Base-by-base conservation (phyloP, 2,113 vertebrate genomes). In the Petroica traversi region DNA sequence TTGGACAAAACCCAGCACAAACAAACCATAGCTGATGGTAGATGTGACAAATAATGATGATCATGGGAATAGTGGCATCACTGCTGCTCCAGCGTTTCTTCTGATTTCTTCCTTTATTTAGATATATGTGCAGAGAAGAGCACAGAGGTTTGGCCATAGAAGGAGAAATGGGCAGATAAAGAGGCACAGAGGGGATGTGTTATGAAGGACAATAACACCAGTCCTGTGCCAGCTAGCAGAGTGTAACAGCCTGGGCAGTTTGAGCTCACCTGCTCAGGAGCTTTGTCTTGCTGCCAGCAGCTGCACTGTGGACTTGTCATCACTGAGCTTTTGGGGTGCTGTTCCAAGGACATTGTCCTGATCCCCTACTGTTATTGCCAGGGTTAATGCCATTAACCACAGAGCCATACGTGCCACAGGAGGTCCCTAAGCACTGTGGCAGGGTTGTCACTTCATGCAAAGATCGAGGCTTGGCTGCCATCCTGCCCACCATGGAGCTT, bases 1-100 rank as follows among this genome's bases (percentile, higher is more conserved):
- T 59, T 91, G 62, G 84, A 89, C 49, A 85, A 85, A 91, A 68
- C n/a, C 54, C 87, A 95, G 81, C 41, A 72, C 14, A 91, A 91
- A 66, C 28, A 91, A 78, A 52, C 41, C 63, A 40, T 51, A 88
- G 74, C 22, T 52, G 67, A 41, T 52, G 45, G 80, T 55, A 78
- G 55, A 77, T 59, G 29, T 75, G 81, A 68, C 86, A 86, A 78
- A 78, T 71, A 67, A 67, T 28, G 22, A 82, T 82, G 71, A 38
- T 72, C 54, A 38, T 6, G 62, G 59, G 66, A 68, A 92, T 36
- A 31, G 49, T 74, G 67, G 63, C 85, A 84, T 77, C 58, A 51
- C 22, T 73, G 38, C 49, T 86, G 61, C 63, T 68, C 76, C 3
- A 3, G 6, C 28, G 43, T 46, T 73, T 57, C 78, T 82, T 72